Base-by-base conservation (phyloP, 2,797 vertebrate species). In the Neosilurus hyrtlii region DNA sequence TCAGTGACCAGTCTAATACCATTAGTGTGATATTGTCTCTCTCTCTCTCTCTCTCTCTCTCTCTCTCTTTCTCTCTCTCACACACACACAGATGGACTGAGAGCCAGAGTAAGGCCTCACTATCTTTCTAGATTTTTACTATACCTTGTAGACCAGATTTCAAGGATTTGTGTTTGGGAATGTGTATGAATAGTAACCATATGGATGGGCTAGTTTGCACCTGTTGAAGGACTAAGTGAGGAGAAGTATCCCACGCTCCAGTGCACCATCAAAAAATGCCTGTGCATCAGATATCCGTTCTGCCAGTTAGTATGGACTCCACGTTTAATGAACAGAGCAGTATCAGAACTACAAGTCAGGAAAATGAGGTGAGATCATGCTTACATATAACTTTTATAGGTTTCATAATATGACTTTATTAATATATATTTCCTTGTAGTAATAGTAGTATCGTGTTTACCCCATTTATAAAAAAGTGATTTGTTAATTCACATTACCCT, bases 251-350 rank as follows among this genome's bases (percentile, higher is more conserved):
- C 90, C 88, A 82, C 90, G 89, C 88, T 88, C 84, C 61, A 26
- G 87, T 86, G 88, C 83, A 84, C 81, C 90, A 82, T 89, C 88
- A 95, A 85, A 43, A 43, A 88, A 99, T 99, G 97, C 96, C 97
- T 82, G 91, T 97, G 89, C 96, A 97, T 86, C 96, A 97, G 94
- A 99, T 97, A 92, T 96, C 95, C 67, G 96, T 99, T 92, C 96
- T 96, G 89, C 96, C 97, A 16, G 93, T 81, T 11, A 43, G 92
- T 1, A 94, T 90, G 92, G 97, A 98, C 90, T 92, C 93, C 0
- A 90, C 92, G 86, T 91, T 90, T 91, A 95, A 94, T 89, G 94
- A 93, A 89, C 95, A 95, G 92, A 95, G 91, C 78, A 91, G 95
- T 82, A 88, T 94, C 91, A 95, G 93, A 91, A 94, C 94, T 89